These are phyloP conservation scores for Gulo gulo DNA, from an alignment of 2,113 vertebrate genomes.

Conservation along the genomic window DNA sequence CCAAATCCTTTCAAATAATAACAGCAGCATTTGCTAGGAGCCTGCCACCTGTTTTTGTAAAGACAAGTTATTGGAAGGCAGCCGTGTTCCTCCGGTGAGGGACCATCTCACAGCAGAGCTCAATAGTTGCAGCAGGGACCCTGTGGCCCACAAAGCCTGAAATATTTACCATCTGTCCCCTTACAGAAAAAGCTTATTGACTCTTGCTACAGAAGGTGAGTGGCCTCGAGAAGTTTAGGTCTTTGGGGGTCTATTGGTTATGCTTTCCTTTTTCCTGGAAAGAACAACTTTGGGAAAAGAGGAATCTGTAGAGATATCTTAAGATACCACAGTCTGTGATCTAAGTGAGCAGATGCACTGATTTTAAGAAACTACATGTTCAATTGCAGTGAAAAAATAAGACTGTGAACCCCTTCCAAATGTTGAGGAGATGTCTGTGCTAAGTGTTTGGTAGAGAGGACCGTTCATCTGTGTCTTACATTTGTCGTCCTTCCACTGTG, in stretches of 20 bases:
- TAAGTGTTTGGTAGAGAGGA: not conserved
- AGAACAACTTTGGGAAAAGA: not conserved
- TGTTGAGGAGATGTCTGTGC: not conserved
- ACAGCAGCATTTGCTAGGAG: not conserved
- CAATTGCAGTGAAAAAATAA: not conserved
- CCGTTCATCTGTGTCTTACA: not conserved
- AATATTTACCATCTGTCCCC: not conserved
- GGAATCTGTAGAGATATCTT: not conserved
- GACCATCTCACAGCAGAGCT: not conserved
- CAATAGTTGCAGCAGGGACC: not conserved
- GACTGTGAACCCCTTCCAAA: not conserved
- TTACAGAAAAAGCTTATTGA: not conserved
- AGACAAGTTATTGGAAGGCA: not conserved
- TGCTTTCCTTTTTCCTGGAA: not conserved
- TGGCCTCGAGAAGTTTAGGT: not conserved
- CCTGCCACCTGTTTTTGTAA: not conserved
- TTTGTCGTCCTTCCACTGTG: not conserved
- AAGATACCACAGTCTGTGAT: not conserved
- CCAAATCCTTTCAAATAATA: not conserved
- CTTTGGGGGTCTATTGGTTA: not conserved
- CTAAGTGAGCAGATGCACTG: not conserved
- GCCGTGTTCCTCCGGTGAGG: rapidly evolving
- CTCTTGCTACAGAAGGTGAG: not conserved
- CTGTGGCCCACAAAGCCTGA: not conserved
- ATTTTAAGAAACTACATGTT: not conserved